These are phyloP conservation scores for Pollenia amentaria DNA, from an alignment of 2,888 invertebrate species.

Conservation along the genomic window DNA sequence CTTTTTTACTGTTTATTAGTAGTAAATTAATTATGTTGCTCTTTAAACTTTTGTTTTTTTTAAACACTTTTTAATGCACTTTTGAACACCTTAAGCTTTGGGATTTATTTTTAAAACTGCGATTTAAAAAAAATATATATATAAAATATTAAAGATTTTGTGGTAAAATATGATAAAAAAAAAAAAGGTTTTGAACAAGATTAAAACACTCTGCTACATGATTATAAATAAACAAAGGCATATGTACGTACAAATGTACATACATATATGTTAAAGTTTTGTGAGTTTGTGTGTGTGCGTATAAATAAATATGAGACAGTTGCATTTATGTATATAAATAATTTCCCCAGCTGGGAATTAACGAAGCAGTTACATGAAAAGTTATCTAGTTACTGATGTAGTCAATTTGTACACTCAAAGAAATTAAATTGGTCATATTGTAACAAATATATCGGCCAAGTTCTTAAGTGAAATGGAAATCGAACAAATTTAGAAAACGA, in stretches of 20 bases:
- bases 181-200: constrained; percentile 19
- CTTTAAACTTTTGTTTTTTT: constrained; percentile 49
- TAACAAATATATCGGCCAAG: too few species aligned
- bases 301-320: constrained; percentile 21
- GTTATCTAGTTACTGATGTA: background rate
- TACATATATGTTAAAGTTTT: background rate
- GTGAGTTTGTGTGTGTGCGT: constrained; percentile 10
- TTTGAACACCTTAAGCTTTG: constrained; percentile 69
- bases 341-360: constrained; percentile 45
- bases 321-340: background rate
- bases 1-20: constrained; percentile 52
- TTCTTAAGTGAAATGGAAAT: too few species aligned
- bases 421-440: background rate
- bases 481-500: too few species aligned
- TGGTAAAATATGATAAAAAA: background rate
- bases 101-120: constrained; percentile 54
- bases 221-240: constrained; percentile 37
- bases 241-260: background rate
- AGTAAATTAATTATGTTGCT: constrained; percentile 7
- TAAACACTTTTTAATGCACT: constrained; percentile 63
- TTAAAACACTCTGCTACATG: constrained; percentile 25
- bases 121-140: constrained; percentile 28
- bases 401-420: constrained; percentile 32
- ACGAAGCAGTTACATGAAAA: background rate
- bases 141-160: constrained; percentile 8